A percentile compares a stretch with the other conserved stretches of the same genome.
Conservation (phyloP, 2,888 invertebrate genomes). For the Xestia rhomboidea region DNA sequence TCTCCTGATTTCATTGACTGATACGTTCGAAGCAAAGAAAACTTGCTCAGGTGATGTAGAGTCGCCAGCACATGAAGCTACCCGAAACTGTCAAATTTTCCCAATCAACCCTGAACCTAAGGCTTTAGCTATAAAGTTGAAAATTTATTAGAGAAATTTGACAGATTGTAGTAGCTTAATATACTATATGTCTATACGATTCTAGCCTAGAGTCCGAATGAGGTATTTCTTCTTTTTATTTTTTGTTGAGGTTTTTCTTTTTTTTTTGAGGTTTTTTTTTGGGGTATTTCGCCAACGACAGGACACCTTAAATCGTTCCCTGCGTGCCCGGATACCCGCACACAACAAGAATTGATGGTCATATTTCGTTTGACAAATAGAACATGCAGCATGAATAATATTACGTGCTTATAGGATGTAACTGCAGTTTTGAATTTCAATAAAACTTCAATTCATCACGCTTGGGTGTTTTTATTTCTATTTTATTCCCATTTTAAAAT, state of each 20-base stretch:
- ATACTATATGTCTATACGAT: background rate
- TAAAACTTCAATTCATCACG: background rate
- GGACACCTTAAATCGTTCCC: background rate
- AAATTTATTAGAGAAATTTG: too few species aligned
- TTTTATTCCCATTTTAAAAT: too few species aligned
- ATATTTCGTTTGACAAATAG: too few species aligned
- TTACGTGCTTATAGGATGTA: background rate
- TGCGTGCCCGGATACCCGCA: background rate
- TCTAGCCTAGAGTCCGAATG: background rate
- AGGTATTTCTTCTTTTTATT: too few species aligned
- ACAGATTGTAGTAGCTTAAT: too few species aligned
- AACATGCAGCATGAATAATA: background rate
- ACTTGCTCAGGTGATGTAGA: background rate
- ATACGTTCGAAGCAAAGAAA: background rate
- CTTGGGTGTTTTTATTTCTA: background rate
- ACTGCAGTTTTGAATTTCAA: background rate
- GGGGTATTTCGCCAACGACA: background rate
- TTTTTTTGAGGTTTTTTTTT: too few species aligned
- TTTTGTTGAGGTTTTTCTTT: too few species aligned
- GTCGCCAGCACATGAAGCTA: too few species aligned
- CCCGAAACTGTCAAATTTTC: too few species aligned
- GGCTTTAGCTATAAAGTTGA: too few species aligned
- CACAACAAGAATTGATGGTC: background rate
- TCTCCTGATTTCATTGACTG: background rate
- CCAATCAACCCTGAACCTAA: too few species aligned